Conservation (phyloP, 2,888 invertebrate species). For the Parnassius smintheus region DNA sequence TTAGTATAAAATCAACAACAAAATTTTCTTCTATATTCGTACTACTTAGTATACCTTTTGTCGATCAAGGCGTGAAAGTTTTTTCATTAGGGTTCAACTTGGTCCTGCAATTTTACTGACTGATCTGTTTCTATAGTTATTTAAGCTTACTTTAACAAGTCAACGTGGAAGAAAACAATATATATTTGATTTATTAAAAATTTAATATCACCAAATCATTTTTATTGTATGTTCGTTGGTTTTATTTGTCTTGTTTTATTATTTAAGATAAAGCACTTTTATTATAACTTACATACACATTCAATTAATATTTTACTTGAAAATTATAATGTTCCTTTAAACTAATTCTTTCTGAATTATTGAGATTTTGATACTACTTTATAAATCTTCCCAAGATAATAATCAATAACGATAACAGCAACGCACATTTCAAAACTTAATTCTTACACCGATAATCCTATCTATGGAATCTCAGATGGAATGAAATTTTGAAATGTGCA, state of each 20-base stretch:
- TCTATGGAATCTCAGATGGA: slow-evolving; percentile 3
- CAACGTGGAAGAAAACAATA: too few species aligned
- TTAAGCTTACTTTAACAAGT: too few species aligned
- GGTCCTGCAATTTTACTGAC: too few species aligned
- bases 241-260: slow-evolving; percentile 12
- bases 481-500: slow-evolving; percentile 47
- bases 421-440: slow-evolving; percentile 40
- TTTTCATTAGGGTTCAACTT: too few species aligned
- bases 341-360: slow-evolving; percentile 2
- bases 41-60: too few species aligned
- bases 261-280: slow-evolving; percentile 13
- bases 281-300: slow-evolving; percentile 4
- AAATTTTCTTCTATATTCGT: too few species aligned
- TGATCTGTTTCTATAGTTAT: too few species aligned
- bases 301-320: slow-evolving; percentile 1
- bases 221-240: slow-evolving; percentile 14
- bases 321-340: slow-evolving; percentile 11
- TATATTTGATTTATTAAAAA: too few species aligned
- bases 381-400: slow-evolving; percentile 34
- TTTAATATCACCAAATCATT: not conserved
- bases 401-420: slow-evolving; percentile 29
- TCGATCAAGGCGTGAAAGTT: too few species aligned
- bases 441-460: slow-evolving; percentile 8
- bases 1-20: too few species aligned
- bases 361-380: slow-evolving; percentile 26